These are phyloP conservation scores for Notodonta ziczac DNA, from an alignment of 2,888 invertebrate species.

Conservation along the genomic window DNA sequence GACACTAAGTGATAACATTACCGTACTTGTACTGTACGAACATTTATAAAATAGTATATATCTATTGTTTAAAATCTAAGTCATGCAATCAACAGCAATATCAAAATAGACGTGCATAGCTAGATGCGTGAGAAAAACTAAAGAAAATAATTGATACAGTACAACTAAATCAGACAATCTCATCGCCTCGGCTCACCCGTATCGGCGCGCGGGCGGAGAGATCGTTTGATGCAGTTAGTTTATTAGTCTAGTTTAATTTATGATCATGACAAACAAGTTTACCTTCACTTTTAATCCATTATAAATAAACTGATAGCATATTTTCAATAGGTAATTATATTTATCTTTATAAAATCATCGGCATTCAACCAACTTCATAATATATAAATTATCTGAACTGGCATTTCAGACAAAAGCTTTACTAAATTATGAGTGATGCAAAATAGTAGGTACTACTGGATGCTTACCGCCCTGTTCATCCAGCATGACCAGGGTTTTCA, in stretches of 20 bases:
- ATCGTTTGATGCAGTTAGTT: slow-evolving; percentile 62
- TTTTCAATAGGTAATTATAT: slow-evolving; percentile 64
- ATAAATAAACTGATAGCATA: slow-evolving; percentile 75
- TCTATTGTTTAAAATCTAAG: slow-evolving; percentile 66
- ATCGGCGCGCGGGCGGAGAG: slow-evolving; percentile 53
- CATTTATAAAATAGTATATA: slow-evolving; percentile 70
- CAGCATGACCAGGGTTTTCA: slow-evolving; percentile 99
- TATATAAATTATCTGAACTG: slow-evolving; percentile 69
- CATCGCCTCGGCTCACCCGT: slow-evolving; percentile 55
- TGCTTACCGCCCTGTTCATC: slow-evolving; percentile 99
- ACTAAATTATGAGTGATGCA: slow-evolving; percentile 82
- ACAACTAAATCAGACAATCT: slow-evolving; percentile 62
- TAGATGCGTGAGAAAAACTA: slow-evolving; percentile 82
- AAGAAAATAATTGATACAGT: slow-evolving; percentile 67
- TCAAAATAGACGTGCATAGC: slow-evolving; percentile 81
- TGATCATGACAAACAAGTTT: slow-evolving; percentile 73
- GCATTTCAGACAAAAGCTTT: slow-evolving; percentile 81
- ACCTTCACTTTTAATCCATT: slow-evolving; percentile 76
- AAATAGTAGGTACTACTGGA: slow-evolving; percentile 83
- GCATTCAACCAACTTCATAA: slow-evolving; percentile 70
- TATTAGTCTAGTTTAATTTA: slow-evolving; percentile 60
- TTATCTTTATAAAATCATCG: slow-evolving; percentile 64
- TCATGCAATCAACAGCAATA: slow-evolving; percentile 82
- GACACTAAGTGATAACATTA: slow-evolving; percentile 77
- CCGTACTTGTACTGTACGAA: slow-evolving; percentile 70